A percentile compares a stretch with the other conserved stretches of the same genome.
These are phyloP conservation scores for Centruroides sculpturatus DNA, from an alignment of 1,140 invertebrate species.

Conservation along the genomic window DNA sequence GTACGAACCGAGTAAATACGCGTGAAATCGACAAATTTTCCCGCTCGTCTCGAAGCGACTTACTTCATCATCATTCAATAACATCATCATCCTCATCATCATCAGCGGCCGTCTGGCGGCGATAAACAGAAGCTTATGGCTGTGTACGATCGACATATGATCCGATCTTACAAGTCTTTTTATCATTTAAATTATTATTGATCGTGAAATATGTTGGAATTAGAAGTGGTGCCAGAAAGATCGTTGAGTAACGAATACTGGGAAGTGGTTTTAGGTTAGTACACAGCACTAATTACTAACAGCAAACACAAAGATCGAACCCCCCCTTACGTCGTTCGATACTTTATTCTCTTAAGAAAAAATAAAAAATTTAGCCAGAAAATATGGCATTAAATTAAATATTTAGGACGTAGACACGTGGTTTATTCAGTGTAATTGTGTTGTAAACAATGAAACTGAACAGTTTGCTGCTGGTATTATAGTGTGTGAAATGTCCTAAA, in stretches of 20 bases:
- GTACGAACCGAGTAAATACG: too few species aligned
- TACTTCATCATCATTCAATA: background rate
- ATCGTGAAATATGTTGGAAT: conserved; percentile 59
- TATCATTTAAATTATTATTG: too few species aligned
- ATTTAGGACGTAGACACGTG: background rate
- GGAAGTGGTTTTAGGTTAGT: conserved; percentile 90
- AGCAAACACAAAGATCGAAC: background rate
- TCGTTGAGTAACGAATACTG: conserved; percentile 90
- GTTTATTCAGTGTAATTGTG: too few species aligned
- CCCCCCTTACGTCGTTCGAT: background rate
- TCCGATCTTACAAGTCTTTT: too few species aligned
- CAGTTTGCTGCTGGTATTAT: background rate
- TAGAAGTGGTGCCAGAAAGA: conserved; percentile 87
- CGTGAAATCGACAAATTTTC: too few species aligned
- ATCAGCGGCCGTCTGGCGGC: too few species aligned
- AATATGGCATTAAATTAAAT: background rate
- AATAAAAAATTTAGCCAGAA: background rate
- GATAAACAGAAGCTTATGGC: too few species aligned
- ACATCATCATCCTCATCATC: too few species aligned
- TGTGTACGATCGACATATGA: too few species aligned
- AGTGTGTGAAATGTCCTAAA: too few species aligned
- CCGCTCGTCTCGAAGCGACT: too few species aligned
- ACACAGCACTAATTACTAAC: too few species aligned
- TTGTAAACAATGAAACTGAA: background rate
- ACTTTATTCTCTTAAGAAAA: background rate